A percentile compares a stretch with the other conserved stretches of the same genome.
Conservation (phyloP, 2,113 vertebrate species). For the Corythaeola cristata region DNA sequence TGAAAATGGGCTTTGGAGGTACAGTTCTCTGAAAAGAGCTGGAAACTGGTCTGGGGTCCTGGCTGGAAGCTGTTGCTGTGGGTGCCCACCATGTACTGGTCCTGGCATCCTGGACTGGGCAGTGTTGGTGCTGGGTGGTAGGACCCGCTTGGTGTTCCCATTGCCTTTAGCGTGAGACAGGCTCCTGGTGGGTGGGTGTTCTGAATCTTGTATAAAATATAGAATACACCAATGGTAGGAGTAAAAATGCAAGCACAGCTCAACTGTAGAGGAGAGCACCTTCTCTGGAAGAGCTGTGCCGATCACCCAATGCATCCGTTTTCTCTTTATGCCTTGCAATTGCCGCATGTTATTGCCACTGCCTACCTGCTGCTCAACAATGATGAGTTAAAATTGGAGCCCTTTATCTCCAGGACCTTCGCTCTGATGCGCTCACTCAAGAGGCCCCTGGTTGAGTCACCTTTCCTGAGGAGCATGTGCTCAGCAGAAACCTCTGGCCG, state of each 20-base stretch:
- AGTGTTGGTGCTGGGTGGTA: not conserved
- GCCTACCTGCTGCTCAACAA: too few species aligned
- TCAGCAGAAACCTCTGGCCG: not conserved
- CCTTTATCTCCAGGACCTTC: not conserved
- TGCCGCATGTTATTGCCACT: accelerated
- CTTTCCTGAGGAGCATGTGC: not conserved
- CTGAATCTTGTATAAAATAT: not conserved
- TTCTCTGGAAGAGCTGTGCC: not conserved
- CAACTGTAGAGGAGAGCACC: not conserved
- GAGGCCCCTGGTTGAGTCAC: accelerated
- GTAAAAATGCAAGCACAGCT: accelerated
- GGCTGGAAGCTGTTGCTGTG: not conserved
- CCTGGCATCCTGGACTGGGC: not conserved
- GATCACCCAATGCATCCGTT: accelerated
- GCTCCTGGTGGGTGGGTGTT: not conserved
- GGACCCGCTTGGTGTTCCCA: not conserved
- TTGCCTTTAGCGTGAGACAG: not conserved
- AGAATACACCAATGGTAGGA: not conserved
- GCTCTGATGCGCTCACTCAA: accelerated
- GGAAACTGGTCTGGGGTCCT: not conserved
- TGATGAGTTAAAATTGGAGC: not conserved
- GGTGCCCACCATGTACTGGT: not conserved
- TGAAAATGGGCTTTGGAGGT: constrained; percentile 12
- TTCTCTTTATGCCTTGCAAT: not conserved
- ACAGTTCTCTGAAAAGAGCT: constrained; percentile 15